Percentiles rank a stretch among this genome's conserved stretches.
These are phyloP conservation scores for Umimayanthus kanabou DNA, from an alignment of 92 coral and sea anemone genomes.

Conservation along the genomic window DNA sequence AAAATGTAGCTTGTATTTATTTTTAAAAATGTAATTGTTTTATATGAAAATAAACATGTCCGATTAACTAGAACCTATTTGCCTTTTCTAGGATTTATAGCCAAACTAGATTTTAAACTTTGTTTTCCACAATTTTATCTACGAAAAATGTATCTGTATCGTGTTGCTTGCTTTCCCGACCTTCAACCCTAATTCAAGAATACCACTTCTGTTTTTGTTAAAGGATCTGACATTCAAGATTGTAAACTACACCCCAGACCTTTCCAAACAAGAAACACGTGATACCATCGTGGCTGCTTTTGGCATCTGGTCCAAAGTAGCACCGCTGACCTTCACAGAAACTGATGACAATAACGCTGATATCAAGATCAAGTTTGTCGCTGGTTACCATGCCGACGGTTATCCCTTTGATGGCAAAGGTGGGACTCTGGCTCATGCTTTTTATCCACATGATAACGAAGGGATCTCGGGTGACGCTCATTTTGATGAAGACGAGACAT, in stretches of 20 bases:
- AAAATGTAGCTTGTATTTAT: too few species aligned
- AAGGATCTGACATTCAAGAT: constrained; percentile 37
- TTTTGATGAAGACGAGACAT: constrained; percentile 87
- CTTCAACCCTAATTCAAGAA: not conserved
- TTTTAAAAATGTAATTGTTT: too few species aligned
- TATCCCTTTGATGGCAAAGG: constrained; percentile 33
- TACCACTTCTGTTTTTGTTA: not conserved
- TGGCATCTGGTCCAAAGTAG: constrained; percentile 11
- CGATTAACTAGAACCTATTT: too few species aligned
- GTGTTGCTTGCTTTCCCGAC: too few species aligned
- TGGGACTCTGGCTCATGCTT: constrained; percentile 34
- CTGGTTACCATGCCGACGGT: constrained; percentile 36
- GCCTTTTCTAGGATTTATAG: too few species aligned
- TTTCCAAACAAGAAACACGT: constrained; percentile 17
- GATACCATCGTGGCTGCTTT: constrained; percentile 32
- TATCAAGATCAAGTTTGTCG: constrained; percentile 23
- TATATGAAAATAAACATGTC: too few species aligned
- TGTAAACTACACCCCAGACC: constrained; percentile 37
- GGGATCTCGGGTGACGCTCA: constrained; percentile 89
- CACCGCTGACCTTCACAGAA: constrained; percentile 34
- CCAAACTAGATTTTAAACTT: too few species aligned
- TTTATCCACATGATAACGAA: constrained; percentile 35
- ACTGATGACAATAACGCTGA: constrained; percentile 17
- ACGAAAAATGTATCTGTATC: too few species aligned
- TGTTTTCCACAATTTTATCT: too few species aligned